Evolutionary conservation across 2,797 vertebrate genomes (phyloP).

Genomic region (Fringilla coelebs): DNA sequence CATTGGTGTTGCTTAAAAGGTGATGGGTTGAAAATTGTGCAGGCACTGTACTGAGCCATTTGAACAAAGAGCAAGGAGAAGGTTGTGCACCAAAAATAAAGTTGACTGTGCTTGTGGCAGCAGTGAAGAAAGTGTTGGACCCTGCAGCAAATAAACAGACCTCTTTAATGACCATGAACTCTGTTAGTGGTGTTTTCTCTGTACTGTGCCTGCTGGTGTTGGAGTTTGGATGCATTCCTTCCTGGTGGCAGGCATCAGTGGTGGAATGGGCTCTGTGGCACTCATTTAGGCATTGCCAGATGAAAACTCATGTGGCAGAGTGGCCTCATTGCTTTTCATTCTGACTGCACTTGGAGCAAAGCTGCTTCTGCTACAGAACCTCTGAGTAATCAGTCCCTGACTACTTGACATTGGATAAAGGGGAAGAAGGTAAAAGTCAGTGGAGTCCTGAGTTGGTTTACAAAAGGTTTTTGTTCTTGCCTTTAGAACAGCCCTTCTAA

Average conservation of each 20-base stretch:
- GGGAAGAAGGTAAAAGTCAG: not conserved
- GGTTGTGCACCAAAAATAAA: not conserved
- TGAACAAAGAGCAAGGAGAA: constrained; percentile 12
- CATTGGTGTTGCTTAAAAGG: constrained; percentile 19
- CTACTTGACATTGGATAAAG: not conserved
- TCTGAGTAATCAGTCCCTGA: not conserved
- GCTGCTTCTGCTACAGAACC: not conserved
- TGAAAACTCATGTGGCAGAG: not conserved
- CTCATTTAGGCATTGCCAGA: fast-evolving
- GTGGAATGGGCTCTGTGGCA: fast-evolving
- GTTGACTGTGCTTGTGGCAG: not conserved
- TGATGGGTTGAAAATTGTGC: constrained; percentile 17
- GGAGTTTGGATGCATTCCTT: not conserved
- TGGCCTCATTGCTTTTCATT: not conserved
- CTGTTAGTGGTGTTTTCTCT: not conserved
- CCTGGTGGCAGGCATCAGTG: not conserved
- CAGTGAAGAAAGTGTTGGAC: constrained; percentile 20
- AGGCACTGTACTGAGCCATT: not conserved
- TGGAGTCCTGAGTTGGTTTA: not conserved
- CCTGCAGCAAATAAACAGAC: constrained; percentile 62
- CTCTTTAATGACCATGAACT: not conserved
- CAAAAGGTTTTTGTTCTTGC: not conserved
- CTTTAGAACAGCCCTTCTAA: not conserved
- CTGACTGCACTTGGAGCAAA: not conserved
- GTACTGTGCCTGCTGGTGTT: not conserved